A percentile compares a stretch with the other conserved stretches of the same genome.
Conservation (phyloP, 2,113 vertebrate genomes). For the Nyctereutes procyonoides region DNA sequence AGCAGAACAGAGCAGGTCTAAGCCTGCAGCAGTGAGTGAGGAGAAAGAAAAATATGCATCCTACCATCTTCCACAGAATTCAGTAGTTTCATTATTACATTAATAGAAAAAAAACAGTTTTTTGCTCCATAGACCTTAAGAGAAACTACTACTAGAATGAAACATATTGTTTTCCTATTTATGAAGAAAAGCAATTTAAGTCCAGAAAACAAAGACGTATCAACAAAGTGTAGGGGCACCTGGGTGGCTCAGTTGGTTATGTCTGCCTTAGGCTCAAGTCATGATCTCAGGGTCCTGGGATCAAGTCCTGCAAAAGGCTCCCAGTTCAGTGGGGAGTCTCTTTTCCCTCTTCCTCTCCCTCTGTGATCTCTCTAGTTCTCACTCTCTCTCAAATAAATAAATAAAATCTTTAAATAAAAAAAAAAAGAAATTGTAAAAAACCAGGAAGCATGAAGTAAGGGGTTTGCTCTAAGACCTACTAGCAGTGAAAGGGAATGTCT, state of each 20-base stretch:
- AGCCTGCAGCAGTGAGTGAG: neutral
- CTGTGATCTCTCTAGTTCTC: no score
- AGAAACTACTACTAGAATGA: neutral
- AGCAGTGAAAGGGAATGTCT: neutral
- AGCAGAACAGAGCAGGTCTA: neutral
- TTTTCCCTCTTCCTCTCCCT: no score
- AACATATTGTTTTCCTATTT: neutral
- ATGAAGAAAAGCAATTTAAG: constrained; percentile 1
- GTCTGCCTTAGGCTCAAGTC: no score
- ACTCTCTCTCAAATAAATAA: no score
- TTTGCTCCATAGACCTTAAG: neutral
- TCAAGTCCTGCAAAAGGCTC: no score
- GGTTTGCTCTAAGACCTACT: neutral
- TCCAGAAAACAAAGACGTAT: neutral
- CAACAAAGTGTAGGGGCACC: neutral
- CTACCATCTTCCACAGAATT: neutral
- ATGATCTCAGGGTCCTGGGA: no score
- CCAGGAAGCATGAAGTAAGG: neutral
- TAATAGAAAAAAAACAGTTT: neutral
- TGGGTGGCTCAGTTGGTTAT: no score
- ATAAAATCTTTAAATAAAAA: no score
- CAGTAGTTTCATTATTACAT: constrained; percentile 4
- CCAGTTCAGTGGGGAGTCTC: no score
- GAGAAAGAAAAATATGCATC: neutral
- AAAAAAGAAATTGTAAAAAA: neutral